These are phyloP conservation scores for Aegotheles bennettii DNA, from an alignment of 2,113 vertebrate species.

Conservation along the genomic window DNA sequence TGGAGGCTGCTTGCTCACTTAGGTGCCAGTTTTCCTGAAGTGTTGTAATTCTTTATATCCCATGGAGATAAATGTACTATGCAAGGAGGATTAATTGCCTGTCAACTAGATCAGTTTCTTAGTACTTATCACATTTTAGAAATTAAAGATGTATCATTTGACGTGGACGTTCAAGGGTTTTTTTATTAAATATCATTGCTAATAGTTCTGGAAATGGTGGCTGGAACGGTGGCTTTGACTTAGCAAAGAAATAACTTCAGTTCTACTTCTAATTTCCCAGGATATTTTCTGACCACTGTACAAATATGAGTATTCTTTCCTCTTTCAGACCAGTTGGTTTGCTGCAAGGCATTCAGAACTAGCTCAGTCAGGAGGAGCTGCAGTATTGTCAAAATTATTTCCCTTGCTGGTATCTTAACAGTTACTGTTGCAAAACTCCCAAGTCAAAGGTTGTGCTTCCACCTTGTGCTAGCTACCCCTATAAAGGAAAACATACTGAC, in stretches of 20 bases:
- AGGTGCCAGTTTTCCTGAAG: conserved; percentile 35
- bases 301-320: conserved; percentile 4
- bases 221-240: neutral
- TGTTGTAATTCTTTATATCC: conserved; percentile 36
- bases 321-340: neutral
- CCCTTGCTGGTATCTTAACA: neutral
- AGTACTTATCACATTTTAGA: conserved; percentile 41
- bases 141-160: conserved; percentile 53
- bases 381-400: neutral
- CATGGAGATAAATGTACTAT: conserved; percentile 55
- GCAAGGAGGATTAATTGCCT: conserved; percentile 49
- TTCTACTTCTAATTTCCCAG: neutral
- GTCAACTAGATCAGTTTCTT: conserved; percentile 54
- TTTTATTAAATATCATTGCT: neutral
- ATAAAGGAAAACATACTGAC: neutral
- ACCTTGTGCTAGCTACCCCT: neutral
- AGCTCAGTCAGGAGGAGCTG: neutral
- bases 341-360: neutral
- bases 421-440: neutral
- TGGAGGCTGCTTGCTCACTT: conserved; percentile 15
- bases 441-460: neutral
- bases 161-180: neutral
- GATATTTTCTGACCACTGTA: neutral
- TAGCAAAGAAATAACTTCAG: conserved; percentile 15
- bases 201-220: neutral